A percentile compares a stretch with the other conserved stretches of the same genome.
These are phyloP conservation scores for Peribatodes rhomboidaria DNA, from an alignment of 2,888 invertebrate species.

Conservation along the genomic window DNA sequence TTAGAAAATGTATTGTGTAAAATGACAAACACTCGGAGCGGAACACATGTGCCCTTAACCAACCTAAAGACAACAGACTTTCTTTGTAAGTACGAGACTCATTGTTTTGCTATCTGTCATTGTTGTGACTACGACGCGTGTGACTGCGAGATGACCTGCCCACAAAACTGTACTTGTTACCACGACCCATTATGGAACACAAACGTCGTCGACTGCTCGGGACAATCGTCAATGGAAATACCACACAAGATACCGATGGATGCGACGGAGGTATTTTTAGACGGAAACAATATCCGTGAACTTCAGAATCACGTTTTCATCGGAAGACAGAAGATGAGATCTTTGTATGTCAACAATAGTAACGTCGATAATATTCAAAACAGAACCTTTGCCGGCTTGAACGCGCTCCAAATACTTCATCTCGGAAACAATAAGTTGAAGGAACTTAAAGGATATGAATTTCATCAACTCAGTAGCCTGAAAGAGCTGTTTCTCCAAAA, in stretches of 20 bases:
- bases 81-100: constrained; percentile 96
- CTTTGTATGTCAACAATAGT: constrained; percentile 94
- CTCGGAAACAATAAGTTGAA: constrained; percentile 94
- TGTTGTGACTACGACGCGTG: constrained; percentile 98
- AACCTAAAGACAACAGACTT: constrained; percentile 94
- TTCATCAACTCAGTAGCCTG: constrained; percentile 92
- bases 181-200: constrained; percentile 97
- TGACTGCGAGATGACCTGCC: constrained; percentile 99
- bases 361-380: constrained; percentile 95
- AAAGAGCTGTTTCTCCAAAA: constrained; percentile 95
- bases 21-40: constrained; percentile 93
- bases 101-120: constrained; percentile 97
- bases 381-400: constrained; percentile 95
- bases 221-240: constrained; percentile 91
- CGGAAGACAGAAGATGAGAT: constrained; percentile 95
- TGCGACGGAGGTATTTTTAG: constrained; percentile 96
- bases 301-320: constrained; percentile 95
- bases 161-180: constrained; percentile 97
- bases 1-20: constrained; percentile 95
- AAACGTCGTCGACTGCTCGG: constrained; percentile 96
- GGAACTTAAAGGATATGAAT: constrained; percentile 93
- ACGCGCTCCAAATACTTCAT: constrained; percentile 92
- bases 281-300: constrained; percentile 95
- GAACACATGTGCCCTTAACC: constrained; percentile 92
- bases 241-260: constrained; percentile 97